Evolutionary conservation across 92 coral and sea anemone genomes (phyloP), one percentile per base, ranked within the genome.

Genomic region (Anthopleura xanthogrammica): DNA sequence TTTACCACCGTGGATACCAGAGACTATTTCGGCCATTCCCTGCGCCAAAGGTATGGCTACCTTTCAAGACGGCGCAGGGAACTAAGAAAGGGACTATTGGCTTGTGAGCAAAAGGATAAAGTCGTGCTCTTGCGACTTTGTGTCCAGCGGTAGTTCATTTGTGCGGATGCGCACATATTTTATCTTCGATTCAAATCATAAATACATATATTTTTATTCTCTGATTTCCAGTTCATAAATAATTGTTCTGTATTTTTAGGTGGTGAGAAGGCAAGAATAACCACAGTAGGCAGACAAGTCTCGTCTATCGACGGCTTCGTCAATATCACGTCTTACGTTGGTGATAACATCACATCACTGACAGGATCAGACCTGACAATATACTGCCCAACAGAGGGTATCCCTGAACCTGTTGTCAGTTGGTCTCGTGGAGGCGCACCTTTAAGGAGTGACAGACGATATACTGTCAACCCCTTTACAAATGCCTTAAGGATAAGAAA

Each of bases 361-460:
- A 70, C 82, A 54, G 82, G 87, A 41, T 92, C 98, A n/a, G 89
- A 84, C 17, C 85, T 93, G 62, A 80, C 92, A 19, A 82, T 93
- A 55, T 80, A 76, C 54, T 93, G 98, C 40, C 86, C 89, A 12
- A 92, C 98, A 1, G 84, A 87, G 62, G 98, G 98, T 2, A 73
- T 91, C 42, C 98, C 98, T n/a, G 89, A 74, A 36, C 95, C 98
- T 11, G 16, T 74, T 3, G 88, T 78, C 3, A 39, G 80, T 3
- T 95, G 97, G 95, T 58, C 60, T 36, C 42, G 43, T 16, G 54
- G 36, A 19, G 88, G 88, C 11, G 39, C 17, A 65, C 83, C 78
- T 66, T 41, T 85, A 54, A 39, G 17, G 12, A 41, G 66, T 48
- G 72, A 52, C 72, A 42, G 68, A 8, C 20, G 78, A 57, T 36